Percentiles rank a stretch among this genome's conserved stretches.
Conservation (phyloP, 2,888 invertebrate genomes). For the Lottia scabra region DNA sequence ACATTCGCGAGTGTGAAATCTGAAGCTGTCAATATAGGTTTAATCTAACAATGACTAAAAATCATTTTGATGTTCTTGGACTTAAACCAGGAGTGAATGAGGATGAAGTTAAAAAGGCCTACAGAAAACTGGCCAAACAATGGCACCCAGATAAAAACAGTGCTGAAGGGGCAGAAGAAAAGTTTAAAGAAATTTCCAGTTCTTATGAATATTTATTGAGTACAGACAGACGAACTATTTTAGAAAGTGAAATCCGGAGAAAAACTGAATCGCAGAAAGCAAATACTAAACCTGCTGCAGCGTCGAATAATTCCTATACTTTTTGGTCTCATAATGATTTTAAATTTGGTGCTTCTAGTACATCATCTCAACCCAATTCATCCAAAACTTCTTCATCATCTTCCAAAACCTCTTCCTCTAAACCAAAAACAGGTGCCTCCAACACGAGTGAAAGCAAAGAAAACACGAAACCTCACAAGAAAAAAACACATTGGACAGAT, state of each 20-base stretch:
- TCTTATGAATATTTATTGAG: conserved; percentile 61
- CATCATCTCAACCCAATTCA: background rate
- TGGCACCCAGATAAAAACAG: conserved; percentile 66
- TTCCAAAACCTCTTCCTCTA: background rate
- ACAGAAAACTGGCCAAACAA: conserved; percentile 56
- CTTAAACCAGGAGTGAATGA: conserved; percentile 52
- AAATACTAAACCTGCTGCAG: background rate
- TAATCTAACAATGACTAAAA: conserved; percentile 37
- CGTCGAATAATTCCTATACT: background rate
- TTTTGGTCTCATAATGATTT: background rate
- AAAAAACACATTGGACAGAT: conserved; percentile 20
- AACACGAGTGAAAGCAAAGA: conserved; percentile 15
- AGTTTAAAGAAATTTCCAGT: conserved; percentile 62
- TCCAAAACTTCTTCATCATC: background rate
- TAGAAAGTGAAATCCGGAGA: conserved; percentile 45
- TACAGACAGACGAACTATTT: conserved; percentile 49
- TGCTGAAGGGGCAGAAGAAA: conserved; percentile 58
- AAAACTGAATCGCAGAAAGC: conserved; percentile 19
- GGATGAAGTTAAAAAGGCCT: conserved; percentile 64
- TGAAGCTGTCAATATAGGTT: no score
- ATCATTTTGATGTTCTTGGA: conserved; percentile 56
- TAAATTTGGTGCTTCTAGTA: background rate
- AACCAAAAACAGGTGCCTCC: background rate
- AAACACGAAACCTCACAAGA: conserved; percentile 15
- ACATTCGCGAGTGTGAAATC: no score